Evolutionary conservation across 2,113 vertebrate genomes (phyloP).

Genomic region (Pelodiscus sinensis): DNA sequence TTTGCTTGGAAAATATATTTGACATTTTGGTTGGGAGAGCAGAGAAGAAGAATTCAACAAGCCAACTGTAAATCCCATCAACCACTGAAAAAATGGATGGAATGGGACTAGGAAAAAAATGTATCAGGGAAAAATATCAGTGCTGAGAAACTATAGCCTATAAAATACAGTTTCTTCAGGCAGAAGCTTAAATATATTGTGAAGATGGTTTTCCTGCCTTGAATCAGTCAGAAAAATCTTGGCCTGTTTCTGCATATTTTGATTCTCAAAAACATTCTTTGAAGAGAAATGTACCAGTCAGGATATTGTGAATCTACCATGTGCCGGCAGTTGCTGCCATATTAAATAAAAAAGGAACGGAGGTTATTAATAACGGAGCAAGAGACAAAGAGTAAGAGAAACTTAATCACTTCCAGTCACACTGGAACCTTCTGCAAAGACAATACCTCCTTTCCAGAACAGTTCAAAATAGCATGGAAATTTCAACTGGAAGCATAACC

Average conservation of each 20-base stretch:
- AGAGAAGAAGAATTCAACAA: not conserved
- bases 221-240: slow-evolving; percentile 24
- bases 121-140: not conserved
- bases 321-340: not conserved
- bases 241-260: slow-evolving; percentile 8
- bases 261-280: slow-evolving; percentile 43
- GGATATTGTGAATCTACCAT: slow-evolving; percentile 46
- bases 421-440: not conserved
- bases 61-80: not conserved
- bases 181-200: not conserved
- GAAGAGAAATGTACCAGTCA: slow-evolving; percentile 47
- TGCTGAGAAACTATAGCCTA: not conserved
- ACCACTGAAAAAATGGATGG: not conserved
- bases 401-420: too few relatives aligned
- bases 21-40: not conserved
- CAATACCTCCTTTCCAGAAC: not conserved
- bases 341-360: slow-evolving; percentile 51
- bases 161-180: not conserved
- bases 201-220: slow-evolving; percentile 12
- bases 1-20: not conserved
- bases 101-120: not conserved
- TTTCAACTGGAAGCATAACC: not conserved
- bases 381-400: not conserved
- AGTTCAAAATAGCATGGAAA: not conserved
- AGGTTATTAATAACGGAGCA: not conserved